Conservation (phyloP, 2,113 vertebrate genomes). For the Carollia perspicillata region DNA sequence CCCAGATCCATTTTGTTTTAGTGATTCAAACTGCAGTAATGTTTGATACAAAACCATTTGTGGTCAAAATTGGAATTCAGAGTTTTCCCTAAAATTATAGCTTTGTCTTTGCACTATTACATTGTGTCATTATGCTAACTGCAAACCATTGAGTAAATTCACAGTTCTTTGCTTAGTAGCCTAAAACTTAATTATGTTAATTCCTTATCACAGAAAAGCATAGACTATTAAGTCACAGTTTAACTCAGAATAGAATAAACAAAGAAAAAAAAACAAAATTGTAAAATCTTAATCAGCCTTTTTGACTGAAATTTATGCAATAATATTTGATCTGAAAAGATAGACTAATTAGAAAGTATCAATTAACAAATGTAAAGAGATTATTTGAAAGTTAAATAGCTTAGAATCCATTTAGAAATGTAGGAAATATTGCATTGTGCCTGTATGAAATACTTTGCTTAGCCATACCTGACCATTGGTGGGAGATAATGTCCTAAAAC, state of each 20-base stretch:
- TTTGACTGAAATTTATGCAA: background rate
- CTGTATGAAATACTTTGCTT: background rate
- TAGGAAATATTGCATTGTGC: background rate
- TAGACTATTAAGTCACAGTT: background rate
- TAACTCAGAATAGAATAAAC: background rate
- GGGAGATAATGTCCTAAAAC: constrained; percentile 67
- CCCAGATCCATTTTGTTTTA: background rate
- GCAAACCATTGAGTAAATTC: background rate
- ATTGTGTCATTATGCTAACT: background rate
- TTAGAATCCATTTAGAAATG: background rate
- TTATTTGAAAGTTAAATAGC: background rate
- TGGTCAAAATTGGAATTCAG: background rate
- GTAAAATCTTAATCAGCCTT: background rate
- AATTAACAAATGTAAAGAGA: background rate
- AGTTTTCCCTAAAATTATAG: background rate
- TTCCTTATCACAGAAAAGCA: background rate
- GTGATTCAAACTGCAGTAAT: background rate
- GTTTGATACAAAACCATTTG: background rate
- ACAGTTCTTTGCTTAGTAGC: background rate
- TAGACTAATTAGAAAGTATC: background rate
- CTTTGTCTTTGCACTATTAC: background rate
- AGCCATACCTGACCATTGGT: background rate
- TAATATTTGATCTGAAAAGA: background rate
- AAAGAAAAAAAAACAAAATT: background rate
- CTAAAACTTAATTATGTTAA: constrained; percentile 14